Evolutionary conservation across 2,888 invertebrate genomes (phyloP).

Genomic region (Bellardia pandia): DNA sequence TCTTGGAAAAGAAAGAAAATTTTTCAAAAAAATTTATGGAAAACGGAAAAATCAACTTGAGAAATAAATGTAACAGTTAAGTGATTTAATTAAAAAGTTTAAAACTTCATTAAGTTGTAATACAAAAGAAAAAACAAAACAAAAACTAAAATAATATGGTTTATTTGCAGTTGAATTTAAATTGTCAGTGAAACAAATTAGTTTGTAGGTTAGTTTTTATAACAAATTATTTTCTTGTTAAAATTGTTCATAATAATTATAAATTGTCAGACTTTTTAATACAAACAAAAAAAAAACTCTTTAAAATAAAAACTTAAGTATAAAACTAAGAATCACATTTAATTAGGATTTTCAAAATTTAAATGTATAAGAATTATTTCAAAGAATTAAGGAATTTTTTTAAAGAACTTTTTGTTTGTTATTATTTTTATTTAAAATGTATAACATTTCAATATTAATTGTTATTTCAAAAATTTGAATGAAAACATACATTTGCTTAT

Average conservation of each 20-base stretch:
- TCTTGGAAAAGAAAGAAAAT: too few relatives aligned
- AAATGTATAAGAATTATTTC: too few relatives aligned
- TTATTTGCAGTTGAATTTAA: background rate
- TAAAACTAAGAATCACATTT: too few relatives aligned
- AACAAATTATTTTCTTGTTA: slow-evolving; percentile 70
- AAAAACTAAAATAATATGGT: background rate
- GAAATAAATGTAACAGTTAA: background rate
- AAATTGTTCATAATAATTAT: background rate
- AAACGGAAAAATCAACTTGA: too few relatives aligned
- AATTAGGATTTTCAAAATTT: background rate
- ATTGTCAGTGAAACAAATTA: slow-evolving; percentile 75
- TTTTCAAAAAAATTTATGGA: too few relatives aligned
- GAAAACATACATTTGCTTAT: too few relatives aligned
- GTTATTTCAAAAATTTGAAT: too few relatives aligned
- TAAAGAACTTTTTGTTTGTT: too few relatives aligned
- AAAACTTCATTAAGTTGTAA: slow-evolving; percentile 62
- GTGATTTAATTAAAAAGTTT: slow-evolving; percentile 35
- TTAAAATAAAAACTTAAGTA: too few relatives aligned
- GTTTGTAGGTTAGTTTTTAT: slow-evolving; percentile 63
- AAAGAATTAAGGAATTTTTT: too few relatives aligned
- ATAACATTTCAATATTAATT: background rate
- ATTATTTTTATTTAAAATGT: background rate
- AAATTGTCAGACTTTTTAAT: too few relatives aligned
- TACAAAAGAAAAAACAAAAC: slow-evolving; percentile 24
- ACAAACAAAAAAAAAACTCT: too few relatives aligned